Base-by-base conservation (phyloP, 1,140 invertebrate species). In the Anoplolepis gracilipes region DNA sequence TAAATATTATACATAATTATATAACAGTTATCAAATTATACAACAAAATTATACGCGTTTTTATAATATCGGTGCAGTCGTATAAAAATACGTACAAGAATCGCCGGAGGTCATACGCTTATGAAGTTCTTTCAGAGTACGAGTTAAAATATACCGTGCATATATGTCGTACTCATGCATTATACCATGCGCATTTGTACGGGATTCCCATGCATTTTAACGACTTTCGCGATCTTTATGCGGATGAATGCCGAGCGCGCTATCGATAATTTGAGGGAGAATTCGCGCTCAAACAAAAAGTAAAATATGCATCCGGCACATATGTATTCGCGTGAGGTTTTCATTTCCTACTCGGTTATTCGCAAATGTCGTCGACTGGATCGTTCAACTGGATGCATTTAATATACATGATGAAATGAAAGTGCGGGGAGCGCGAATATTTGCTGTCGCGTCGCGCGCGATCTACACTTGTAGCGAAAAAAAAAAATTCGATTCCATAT, bases 171-270 rank as follows among this genome's bases (percentile, higher is more conserved):
- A 67, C 42, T 39, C 46, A 53, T 16, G 57, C 33, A 88, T 88
- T 86, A 77, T 77, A 82, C 22, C 49, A 42, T 2, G 36, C n/a
- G 42, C 39, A 30, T 33, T 59, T 57, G 61, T 30, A 36, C 4
- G 36, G 77, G n/a, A 86, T 88, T 89, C 87, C 46, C 75, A 86
- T 88, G 65, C 87, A 88, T 89, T 89, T 88, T 86, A 89, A 89
- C 84, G 57, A 86, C 46, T 65, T 57, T 13, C 33, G 69, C 73
- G 73, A 73, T 77, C 72, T 89, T 88, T 88, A 73, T 78, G 57
- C 72, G 69, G 61, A 86, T 53, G 77, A 86, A 86, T 77, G 53
- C 87, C 78, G 81, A 59, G 64, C 64, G 64, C 64, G 5, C 39
- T 39, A 53, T 72, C 76, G 67, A 69, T 85, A 85, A 88, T 88